Conservation (phyloP, 1,140 invertebrate species). For the Bombus waltoni region DNA sequence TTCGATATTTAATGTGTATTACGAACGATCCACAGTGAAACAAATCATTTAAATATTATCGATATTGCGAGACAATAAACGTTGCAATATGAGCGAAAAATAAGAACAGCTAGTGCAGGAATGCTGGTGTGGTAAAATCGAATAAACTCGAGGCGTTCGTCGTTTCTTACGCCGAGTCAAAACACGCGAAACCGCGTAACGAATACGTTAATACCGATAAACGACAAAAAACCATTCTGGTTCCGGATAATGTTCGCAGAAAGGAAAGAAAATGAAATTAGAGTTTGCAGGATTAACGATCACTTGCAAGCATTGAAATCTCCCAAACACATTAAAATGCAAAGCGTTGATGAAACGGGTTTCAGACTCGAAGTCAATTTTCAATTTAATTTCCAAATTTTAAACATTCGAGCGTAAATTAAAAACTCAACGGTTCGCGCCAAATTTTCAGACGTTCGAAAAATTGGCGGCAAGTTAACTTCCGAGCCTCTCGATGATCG, state of each 20-base stretch:
- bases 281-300: not conserved
- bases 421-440: not conserved
- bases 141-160: not conserved
- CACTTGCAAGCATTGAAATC: not conserved
- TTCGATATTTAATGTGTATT: no score
- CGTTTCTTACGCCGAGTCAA: not conserved
- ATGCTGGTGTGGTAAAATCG: not conserved
- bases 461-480: no score
- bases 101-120: not conserved
- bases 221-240: not conserved
- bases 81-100: not conserved
- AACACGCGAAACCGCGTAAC: slow-evolving; percentile 8
- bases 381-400: not conserved
- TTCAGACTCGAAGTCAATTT: no score
- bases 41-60: no score
- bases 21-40: no score
- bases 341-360: not conserved
- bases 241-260: slow-evolving; percentile 6
- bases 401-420: not conserved
- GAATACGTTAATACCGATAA: slow-evolving; percentile 36
- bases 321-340: not conserved
- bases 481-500: not conserved
- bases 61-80: not conserved
- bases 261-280: not conserved
- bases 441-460: no score